phyloP scores from a whole-genome alignment of 1,140 invertebrate species.

The Episyrphus balteatus region DNA sequence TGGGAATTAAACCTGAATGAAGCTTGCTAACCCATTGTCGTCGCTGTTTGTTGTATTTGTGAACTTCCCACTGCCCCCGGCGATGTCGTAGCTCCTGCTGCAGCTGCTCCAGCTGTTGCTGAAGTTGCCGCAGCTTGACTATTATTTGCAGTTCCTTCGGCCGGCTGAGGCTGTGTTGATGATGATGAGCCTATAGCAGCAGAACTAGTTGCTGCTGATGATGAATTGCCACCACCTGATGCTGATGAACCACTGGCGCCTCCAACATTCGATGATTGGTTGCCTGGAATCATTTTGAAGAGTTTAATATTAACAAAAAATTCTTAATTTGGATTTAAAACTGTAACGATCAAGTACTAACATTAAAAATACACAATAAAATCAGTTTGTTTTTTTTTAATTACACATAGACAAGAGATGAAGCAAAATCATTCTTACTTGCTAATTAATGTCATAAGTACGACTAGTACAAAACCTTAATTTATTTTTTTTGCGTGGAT shows the following conservation, averaged over 20 bases:
- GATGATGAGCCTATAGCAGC: background rate
- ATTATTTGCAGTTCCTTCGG: slow-evolving; percentile 13
- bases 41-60: slow-evolving; percentile 12
- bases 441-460: too few species aligned
- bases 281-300: background rate
- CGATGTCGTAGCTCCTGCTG: slow-evolving; percentile 17
- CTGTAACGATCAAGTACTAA: too few species aligned
- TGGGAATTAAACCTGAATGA: background rate
- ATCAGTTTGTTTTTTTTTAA: too few species aligned
- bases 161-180: slow-evolving; percentile 2
- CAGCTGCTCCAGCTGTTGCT: slow-evolving; percentile 22
- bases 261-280: background rate
- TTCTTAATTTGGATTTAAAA: too few species aligned
- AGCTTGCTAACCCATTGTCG: slow-evolving; percentile 16
- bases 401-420: too few species aligned
- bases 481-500: too few species aligned
- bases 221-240: slow-evolving; percentile 1
- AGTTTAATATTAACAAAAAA: too few species aligned
- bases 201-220: background rate
- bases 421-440: too few species aligned
- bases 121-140: slow-evolving; percentile 11
- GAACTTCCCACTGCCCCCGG: slow-evolving; percentile 12
- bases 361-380: too few species aligned
- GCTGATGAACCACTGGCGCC: background rate
- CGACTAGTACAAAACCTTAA: too few species aligned